Conservation (phyloP, 2,888 invertebrate species). For the Hedychridium roseum region DNA sequence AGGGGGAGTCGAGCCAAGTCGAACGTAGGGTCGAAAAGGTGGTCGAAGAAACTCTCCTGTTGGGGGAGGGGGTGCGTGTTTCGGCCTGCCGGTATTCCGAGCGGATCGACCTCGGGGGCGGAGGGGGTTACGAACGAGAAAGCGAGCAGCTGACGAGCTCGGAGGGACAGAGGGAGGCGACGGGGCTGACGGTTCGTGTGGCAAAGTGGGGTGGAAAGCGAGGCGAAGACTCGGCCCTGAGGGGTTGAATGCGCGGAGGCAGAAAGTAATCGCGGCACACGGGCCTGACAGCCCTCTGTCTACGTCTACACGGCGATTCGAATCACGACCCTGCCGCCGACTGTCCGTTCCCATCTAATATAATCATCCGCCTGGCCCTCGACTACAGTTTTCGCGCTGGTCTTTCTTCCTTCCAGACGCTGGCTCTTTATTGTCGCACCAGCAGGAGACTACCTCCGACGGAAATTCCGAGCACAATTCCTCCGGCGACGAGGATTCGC, state of each 20-base stretch:
- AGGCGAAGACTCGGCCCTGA: slow-evolving; percentile 65
- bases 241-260: slow-evolving; percentile 70
- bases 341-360: too few relatives aligned
- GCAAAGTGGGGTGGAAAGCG: slow-evolving; percentile 39
- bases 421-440: slow-evolving; percentile 62
- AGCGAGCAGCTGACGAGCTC: slow-evolving; percentile 56
- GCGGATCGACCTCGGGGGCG: slow-evolving; percentile 19
- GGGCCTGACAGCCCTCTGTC: slow-evolving; percentile 24
- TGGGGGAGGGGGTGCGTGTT: slow-evolving; percentile 17
- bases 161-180: slow-evolving; percentile 40
- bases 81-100: not conserved
- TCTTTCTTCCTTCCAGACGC: slow-evolving; percentile 51
- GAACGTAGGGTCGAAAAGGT: slow-evolving; percentile 31
- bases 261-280: slow-evolving; percentile 67
- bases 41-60: too few relatives aligned
- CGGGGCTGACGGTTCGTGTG: slow-evolving; percentile 61
- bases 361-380: too few relatives aligned
- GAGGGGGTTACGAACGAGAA: slow-evolving; percentile 57
- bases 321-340: slow-evolving; percentile 15
- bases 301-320: slow-evolving; percentile 18
- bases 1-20: slow-evolving; percentile 26
- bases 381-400: too few relatives aligned
- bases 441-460: slow-evolving; percentile 81
- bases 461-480: slow-evolving; percentile 92
- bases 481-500: slow-evolving; percentile 89